Evolutionary conservation across 2,888 invertebrate genomes (phyloP).

Genomic region (Dryobotodes eremita): DNA sequence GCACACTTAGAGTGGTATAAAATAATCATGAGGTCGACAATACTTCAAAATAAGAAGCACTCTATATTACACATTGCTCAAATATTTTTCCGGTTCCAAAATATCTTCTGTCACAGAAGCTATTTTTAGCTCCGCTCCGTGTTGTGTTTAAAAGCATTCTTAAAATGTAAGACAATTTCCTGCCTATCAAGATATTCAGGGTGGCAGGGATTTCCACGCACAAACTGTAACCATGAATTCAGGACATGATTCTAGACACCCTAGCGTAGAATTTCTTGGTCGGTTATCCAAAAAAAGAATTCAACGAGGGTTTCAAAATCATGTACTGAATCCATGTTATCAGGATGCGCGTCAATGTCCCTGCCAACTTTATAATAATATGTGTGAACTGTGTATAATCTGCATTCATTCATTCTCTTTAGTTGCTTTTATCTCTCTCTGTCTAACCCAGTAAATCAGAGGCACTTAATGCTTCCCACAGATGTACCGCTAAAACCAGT

Average conservation of each 20-base stretch:
- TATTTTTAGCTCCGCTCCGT: slow-evolving; percentile 9
- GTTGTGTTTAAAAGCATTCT: slow-evolving; percentile 37
- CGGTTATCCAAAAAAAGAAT: too few species aligned
- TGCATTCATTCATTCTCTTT: slow-evolving; percentile 37
- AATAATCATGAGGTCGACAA: not conserved
- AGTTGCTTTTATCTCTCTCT: slow-evolving; percentile 16
- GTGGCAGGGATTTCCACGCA: too few species aligned
- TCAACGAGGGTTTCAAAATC: too few species aligned
- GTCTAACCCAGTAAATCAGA: slow-evolving; percentile 23
- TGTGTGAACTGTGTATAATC: slow-evolving; percentile 19
- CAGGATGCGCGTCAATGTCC: too few species aligned
- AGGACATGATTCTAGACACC: too few species aligned
- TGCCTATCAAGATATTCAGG: not conserved
- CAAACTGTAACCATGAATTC: too few species aligned
- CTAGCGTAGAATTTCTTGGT: too few species aligned
- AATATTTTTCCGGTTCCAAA: slow-evolving; percentile 29
- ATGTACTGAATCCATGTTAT: too few species aligned
- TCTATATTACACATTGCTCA: slow-evolving; percentile 10
- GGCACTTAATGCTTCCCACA: slow-evolving; percentile 30
- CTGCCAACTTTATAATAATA: not conserved
- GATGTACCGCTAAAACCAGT: slow-evolving; percentile 51
- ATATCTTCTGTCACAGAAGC: not conserved
- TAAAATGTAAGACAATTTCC: slow-evolving; percentile 5
- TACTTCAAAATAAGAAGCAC: slow-evolving; percentile 14
- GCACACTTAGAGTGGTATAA: not conserved